These are phyloP conservation scores for Catharus ustulatus DNA, from an alignment of 2,797 vertebrate species.

Conservation along the genomic window DNA sequence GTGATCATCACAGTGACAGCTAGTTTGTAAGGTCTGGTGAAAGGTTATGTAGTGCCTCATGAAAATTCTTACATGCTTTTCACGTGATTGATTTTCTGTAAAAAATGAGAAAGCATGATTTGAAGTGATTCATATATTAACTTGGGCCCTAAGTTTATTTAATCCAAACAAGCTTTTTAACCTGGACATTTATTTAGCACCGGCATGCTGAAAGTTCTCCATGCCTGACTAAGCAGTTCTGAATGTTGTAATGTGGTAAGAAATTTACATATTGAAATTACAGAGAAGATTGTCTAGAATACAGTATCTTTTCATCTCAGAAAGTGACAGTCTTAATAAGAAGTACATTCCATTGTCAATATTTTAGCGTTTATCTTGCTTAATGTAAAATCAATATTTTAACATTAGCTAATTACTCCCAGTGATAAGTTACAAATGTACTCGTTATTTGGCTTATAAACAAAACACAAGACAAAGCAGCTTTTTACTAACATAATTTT, in stretches of 20 bases:
- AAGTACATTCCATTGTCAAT: slow-evolving; percentile 50
- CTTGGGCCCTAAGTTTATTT: neutral
- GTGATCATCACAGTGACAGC: neutral
- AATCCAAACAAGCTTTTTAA: neutral
- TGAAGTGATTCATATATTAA: slow-evolving; percentile 15
- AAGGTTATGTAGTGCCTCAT: neutral
- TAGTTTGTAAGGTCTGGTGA: neutral
- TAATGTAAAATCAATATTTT: slow-evolving; percentile 74
- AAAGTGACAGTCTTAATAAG: slow-evolving; percentile 61
- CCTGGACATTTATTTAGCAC: neutral
- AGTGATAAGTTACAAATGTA: slow-evolving; percentile 45
- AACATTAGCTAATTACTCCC: slow-evolving; percentile 57
- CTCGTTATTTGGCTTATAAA: slow-evolving; percentile 10
- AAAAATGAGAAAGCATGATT: slow-evolving; percentile 16
- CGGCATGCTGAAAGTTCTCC: neutral
- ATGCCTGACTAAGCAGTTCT: slow-evolving; percentile 9
- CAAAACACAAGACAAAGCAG: neutral
- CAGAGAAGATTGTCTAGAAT: neutral
- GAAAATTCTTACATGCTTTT: slow-evolving; percentile 1
- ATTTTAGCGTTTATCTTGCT: slow-evolving; percentile 52
- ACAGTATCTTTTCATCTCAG: slow-evolving; percentile 18
- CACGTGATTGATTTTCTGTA: slow-evolving; percentile 40
- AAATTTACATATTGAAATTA: slow-evolving; percentile 21
- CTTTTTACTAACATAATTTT: neutral
- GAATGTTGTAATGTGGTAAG: neutral